These are phyloP conservation scores for Turnix velox DNA, from an alignment of 2,113 vertebrate genomes.

Conservation along the genomic window DNA sequence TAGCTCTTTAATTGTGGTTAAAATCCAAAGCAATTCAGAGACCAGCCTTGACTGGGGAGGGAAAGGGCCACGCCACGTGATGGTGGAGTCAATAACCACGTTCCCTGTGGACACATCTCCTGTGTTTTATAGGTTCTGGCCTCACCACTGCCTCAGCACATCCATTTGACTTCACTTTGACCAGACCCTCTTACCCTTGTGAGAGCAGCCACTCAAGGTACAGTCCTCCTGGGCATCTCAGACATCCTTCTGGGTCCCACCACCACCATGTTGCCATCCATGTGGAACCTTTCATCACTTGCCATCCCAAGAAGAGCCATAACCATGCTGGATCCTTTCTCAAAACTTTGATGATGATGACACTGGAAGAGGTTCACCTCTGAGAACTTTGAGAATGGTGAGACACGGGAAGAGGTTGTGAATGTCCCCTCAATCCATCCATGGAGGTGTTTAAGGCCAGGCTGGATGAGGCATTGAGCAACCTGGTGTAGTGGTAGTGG, in stretches of 20 bases:
- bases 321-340: background rate
- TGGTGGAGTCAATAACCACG: background rate
- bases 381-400: too few species aligned
- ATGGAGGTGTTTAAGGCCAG: too few species aligned
- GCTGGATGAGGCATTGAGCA: too few species aligned
- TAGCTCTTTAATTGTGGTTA: conserved; percentile 76
- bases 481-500: too few species aligned
- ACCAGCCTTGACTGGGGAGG: background rate
- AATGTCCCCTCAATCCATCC: too few species aligned
- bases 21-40: conserved; percentile 70
- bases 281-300: background rate
- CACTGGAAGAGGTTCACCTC: too few species aligned
- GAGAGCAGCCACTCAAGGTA: background rate
- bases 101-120: background rate
- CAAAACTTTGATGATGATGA: too few species aligned
- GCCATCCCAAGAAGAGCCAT: background rate
- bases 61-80: conserved; percentile 17
- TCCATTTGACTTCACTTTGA: background rate
- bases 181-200: background rate
- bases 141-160: background rate
- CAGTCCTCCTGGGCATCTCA: background rate
- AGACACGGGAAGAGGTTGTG: too few species aligned
- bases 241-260: background rate
- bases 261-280: background rate
- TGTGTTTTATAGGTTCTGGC: background rate